A percentile compares a stretch with the other conserved stretches of the same genome.
phyloP scores from a whole-genome alignment of 2,888 invertebrate species.

The Myopa tessellatipennis region DNA sequence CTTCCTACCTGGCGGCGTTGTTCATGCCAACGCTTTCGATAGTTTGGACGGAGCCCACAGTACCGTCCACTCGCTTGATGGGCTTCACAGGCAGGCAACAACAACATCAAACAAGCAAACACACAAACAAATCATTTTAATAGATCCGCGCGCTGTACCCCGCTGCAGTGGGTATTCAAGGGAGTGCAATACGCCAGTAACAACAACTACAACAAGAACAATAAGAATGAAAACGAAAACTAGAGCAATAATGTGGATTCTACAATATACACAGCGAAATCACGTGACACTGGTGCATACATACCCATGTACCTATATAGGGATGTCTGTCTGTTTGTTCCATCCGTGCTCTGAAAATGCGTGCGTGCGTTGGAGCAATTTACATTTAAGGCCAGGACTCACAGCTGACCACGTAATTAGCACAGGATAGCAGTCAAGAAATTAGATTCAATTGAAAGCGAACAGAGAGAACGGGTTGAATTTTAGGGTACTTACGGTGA shows the following conservation, averaged over 20 bases:
- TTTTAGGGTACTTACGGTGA: too few relatives aligned
- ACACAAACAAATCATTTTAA: slow-evolving; percentile 23
- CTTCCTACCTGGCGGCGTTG: slow-evolving; percentile 1
- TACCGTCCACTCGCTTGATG: slow-evolving; percentile 2
- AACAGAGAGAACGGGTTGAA: not conserved
- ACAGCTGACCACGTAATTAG: slow-evolving; percentile 14
- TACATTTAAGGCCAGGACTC: slow-evolving; percentile 3
- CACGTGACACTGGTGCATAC: not conserved
- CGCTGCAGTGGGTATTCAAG: not conserved
- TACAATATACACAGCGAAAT: not conserved
- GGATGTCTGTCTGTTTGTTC: not conserved
- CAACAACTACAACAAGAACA: not conserved
- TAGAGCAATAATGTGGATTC: slow-evolving; percentile 6
- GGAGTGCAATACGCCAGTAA: slow-evolving; percentile 24
- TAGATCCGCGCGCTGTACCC: slow-evolving; percentile 11
- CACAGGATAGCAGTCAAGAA: not conserved
- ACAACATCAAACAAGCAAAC: slow-evolving; percentile 17
- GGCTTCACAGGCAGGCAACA: not conserved
- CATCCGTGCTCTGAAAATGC: not conserved
- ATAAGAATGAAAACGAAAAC: not conserved
- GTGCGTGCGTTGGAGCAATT: not conserved
- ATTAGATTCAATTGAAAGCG: not conserved
- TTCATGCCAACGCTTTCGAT: not conserved
- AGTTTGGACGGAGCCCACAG: too few relatives aligned
- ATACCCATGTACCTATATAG: not conserved